These are phyloP conservation scores for Perdita meconis DNA, from an alignment of 2,888 invertebrate genomes.

Conservation along the genomic window DNA sequence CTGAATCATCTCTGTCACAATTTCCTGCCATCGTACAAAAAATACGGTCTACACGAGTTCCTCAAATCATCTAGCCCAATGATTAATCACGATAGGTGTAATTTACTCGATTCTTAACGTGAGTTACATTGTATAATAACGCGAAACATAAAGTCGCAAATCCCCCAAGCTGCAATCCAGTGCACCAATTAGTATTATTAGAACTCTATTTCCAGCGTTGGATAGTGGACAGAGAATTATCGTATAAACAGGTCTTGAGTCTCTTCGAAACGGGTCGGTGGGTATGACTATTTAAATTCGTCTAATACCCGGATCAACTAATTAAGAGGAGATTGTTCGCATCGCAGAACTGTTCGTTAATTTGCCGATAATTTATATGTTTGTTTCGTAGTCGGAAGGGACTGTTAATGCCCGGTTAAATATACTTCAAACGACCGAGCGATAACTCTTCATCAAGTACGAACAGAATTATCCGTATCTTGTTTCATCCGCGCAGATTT, in stretches of 20 bases:
- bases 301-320: neutral
- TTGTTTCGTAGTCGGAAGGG: neutral
- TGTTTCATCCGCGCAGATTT: slow-evolving; percentile 43
- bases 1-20: no score
- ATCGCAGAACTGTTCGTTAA: neutral
- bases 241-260: neutral
- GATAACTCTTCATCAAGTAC: slow-evolving; percentile 47
- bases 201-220: slow-evolving; percentile 24
- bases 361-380: slow-evolving; percentile 17
- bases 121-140: slow-evolving; percentile 37
- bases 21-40: no score
- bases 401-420: slow-evolving; percentile 26
- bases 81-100: slow-evolving; percentile 22
- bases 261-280: neutral
- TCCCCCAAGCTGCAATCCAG: neutral
- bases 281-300: neutral
- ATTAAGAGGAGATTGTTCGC: neutral
- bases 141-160: neutral
- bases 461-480: slow-evolving; percentile 43
- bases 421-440: slow-evolving; percentile 26
- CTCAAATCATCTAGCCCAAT: neutral
- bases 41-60: neutral
- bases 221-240: slow-evolving; percentile 14
- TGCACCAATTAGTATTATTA: slow-evolving; percentile 33
- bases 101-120: slow-evolving; percentile 21